Evolutionary conservation across 2,797 vertebrate species (phyloP).

Genomic region (Lutjanus campechanus): DNA sequence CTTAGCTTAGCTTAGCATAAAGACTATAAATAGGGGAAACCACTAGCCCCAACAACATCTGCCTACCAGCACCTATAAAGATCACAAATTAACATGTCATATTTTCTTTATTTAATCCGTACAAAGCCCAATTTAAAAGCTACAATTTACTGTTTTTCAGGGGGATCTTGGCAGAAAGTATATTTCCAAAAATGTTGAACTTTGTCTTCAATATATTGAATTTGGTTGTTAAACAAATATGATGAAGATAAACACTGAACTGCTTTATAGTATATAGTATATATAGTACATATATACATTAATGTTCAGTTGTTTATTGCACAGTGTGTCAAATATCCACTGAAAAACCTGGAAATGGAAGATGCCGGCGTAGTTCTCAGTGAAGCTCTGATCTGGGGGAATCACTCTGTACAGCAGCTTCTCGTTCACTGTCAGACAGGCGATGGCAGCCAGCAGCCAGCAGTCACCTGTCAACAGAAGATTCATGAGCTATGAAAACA

Average conservation of each 20-base stretch:
- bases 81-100: background rate
- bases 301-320: no score
- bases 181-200: background rate
- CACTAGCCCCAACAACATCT: no score
- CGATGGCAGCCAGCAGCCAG: conserved; percentile 95
- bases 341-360: conserved; percentile 91
- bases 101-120: background rate
- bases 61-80: background rate
- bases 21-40: background rate
- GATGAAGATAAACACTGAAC: background rate
- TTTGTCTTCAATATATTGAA: background rate
- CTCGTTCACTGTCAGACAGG: conserved; percentile 93
- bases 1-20: background rate
- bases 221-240: background rate
- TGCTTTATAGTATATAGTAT: no score
- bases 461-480: conserved; percentile 87
- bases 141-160: background rate
- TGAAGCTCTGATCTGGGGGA: conserved; percentile 89
- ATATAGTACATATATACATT: no score
- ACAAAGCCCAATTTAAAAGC: background rate
- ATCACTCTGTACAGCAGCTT: conserved; percentile 92
- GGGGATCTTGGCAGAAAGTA: background rate
- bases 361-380: conserved; percentile 93
- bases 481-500: conserved; percentile 41
- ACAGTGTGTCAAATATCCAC: background rate